phyloP scores from a whole-genome alignment of 2,797 vertebrate species.

The Manis javanica region DNA sequence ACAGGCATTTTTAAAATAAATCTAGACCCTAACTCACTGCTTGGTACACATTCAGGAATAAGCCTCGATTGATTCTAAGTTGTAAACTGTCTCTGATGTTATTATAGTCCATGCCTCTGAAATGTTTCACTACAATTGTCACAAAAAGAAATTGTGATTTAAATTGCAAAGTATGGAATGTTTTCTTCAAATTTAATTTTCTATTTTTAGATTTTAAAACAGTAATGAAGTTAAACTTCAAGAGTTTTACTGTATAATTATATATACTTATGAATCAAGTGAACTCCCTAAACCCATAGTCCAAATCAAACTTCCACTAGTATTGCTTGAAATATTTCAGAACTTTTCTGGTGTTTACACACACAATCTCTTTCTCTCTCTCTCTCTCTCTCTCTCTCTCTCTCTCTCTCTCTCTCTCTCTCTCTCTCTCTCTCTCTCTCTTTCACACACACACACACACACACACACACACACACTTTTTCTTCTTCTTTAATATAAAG shows the following conservation, averaged over 20 bases:
- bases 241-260: not conserved
- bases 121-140: not conserved
- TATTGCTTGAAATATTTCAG: not conserved
- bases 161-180: not conserved
- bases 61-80: not conserved
- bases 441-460: fast-evolving
- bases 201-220: slow-evolving; percentile 26
- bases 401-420: not conserved
- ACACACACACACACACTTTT: not conserved
- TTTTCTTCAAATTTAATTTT: slow-evolving; percentile 28
- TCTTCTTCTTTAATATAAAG: not conserved
- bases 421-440: too few relatives aligned
- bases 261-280: not conserved
- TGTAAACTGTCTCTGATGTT: slow-evolving; percentile 37
- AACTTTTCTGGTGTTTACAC: not conserved
- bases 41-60: not conserved
- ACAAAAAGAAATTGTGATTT: not conserved
- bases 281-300: not conserved
- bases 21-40: not conserved
- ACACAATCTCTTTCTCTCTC: not conserved
- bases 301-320: not conserved
- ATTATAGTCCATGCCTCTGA: not conserved
- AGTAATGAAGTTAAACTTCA: slow-evolving; percentile 30
- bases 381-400: too few relatives aligned
- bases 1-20: not conserved